Percentiles rank a stretch among this genome's conserved stretches.
Conservation (phyloP, 1,140 invertebrate species). For the Argopecten irradians region DNA sequence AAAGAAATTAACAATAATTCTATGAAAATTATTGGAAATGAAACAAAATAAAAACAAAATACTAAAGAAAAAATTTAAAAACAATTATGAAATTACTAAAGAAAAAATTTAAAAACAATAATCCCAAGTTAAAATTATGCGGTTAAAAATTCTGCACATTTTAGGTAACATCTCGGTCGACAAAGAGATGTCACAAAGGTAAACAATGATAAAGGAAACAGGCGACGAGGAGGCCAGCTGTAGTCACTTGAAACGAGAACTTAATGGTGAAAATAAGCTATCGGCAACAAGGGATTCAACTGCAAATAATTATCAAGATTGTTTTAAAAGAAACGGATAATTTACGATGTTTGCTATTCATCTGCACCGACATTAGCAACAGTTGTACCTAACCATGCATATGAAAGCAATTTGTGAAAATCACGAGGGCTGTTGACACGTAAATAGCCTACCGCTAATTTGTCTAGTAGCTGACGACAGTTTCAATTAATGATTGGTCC, state of each 20-base stretch:
- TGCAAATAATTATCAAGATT: constrained; percentile 13
- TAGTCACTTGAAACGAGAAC: background rate
- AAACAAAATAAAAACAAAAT: no score
- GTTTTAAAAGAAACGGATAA: background rate
- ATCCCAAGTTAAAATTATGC: no score
- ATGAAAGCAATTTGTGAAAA: constrained; percentile 5
- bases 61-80: no score
- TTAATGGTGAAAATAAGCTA: background rate
- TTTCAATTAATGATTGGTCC: background rate
- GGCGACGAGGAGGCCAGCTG: background rate
- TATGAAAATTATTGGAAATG: no score
- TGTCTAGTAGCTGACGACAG: constrained; percentile 13
- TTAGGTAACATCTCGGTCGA: background rate
- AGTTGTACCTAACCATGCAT: background rate
- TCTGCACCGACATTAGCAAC: background rate
- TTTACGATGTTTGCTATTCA: background rate
- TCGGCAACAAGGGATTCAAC: background rate
- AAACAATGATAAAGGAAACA: background rate
- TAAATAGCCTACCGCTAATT: background rate
- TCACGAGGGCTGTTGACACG: background rate
- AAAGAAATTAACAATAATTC: no score
- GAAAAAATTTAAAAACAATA: no score
- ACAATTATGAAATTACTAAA: no score
- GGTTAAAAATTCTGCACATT: no score
- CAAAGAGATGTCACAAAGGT: background rate